These are phyloP conservation scores for Eptesicus fuscus DNA, from an alignment of 2,113 vertebrate species.

Conservation along the genomic window DNA sequence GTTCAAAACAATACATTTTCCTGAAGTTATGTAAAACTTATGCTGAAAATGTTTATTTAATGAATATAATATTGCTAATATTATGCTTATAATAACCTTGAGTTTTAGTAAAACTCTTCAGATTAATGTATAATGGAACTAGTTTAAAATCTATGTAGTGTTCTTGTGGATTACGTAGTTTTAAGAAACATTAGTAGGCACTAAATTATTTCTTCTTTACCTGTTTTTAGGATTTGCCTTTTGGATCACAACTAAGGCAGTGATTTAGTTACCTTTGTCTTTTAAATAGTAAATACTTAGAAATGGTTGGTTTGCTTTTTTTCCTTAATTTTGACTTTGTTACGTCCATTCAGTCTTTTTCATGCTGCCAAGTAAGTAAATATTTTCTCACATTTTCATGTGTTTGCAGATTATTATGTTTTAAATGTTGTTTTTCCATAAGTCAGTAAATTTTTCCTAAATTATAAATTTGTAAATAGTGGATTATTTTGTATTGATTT, in stretches of 20 bases:
- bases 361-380: constrained; percentile 98
- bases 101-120: background rate
- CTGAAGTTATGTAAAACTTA: background rate
- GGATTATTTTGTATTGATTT: constrained; percentile 25
- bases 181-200: background rate
- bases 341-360: constrained; percentile 88
- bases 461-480: background rate
- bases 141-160: background rate
- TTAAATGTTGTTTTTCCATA: constrained; percentile 39
- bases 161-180: background rate
- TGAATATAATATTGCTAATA: background rate
- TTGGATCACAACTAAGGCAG: background rate
- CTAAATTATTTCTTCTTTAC: background rate
- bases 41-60: background rate
- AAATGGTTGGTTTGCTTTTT: constrained; percentile 44
- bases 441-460: background rate
- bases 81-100: background rate
- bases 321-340: constrained; percentile 85
- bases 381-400: background rate
- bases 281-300: background rate
- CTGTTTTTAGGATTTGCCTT: background rate
- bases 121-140: background rate
- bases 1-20: background rate
- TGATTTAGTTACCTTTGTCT: background rate
- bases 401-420: constrained; percentile 28